phyloP scores from a whole-genome alignment of 2,888 invertebrate species.

The Cheilosia vulpina region DNA sequence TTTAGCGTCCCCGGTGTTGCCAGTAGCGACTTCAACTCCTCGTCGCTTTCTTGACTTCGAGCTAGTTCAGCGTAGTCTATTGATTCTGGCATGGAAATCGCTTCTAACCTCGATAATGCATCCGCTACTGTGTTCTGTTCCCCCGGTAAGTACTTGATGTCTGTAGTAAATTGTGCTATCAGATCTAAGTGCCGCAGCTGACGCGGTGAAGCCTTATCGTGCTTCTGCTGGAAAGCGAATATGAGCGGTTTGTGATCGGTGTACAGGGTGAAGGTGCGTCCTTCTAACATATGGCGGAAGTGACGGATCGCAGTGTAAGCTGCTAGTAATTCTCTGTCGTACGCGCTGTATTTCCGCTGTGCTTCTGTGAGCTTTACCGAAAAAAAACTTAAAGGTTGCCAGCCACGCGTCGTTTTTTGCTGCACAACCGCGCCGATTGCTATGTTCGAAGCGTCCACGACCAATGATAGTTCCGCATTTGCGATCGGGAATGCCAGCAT shows the following conservation, averaged over 20 bases:
- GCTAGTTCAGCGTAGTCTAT: neutral
- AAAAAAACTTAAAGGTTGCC: slow-evolving; percentile 24
- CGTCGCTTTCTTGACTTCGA: neutral
- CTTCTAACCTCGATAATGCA: neutral
- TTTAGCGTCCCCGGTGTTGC: neutral
- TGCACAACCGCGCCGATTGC: slow-evolving; percentile 28
- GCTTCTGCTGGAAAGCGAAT: slow-evolving; percentile 1
- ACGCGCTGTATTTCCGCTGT: slow-evolving; percentile 23
- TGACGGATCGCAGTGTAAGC: slow-evolving; percentile 9
- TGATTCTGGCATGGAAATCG: neutral
- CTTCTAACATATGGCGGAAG: slow-evolving; percentile 36
- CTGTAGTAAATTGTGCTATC: slow-evolving; percentile 19
- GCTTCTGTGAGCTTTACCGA: neutral
- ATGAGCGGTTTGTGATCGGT: slow-evolving; percentile 42
- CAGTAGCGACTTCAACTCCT: neutral
- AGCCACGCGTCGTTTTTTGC: neutral
- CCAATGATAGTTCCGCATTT: neutral
- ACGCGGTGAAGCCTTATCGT: slow-evolving; percentile 24
- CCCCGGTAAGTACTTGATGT: slow-evolving; percentile 15
- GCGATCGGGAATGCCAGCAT: neutral
- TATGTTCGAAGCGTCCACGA: slow-evolving; percentile 4
- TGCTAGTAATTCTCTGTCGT: slow-evolving; percentile 36
- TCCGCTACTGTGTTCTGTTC: slow-evolving; percentile 31
- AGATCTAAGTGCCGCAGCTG: slow-evolving; percentile 18
- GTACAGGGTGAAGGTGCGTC: slow-evolving; percentile 16